Evolutionary conservation across 2,113 vertebrate genomes (phyloP).

Genomic region (Bambusicola thoracicus): DNA sequence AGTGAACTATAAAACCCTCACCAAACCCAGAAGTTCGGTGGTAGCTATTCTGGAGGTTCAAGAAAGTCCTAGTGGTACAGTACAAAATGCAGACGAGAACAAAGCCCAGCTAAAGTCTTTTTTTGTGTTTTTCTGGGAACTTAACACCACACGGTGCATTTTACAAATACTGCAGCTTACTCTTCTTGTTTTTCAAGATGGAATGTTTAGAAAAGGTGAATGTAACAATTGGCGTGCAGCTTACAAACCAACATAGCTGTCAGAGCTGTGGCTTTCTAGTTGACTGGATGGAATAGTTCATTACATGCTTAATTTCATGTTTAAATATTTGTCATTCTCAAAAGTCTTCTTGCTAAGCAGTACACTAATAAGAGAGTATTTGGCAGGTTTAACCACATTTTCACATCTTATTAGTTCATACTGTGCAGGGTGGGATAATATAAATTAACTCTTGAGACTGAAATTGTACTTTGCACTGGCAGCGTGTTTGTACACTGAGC

Average conservation of each 20-base stretch:
- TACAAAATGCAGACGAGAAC: not conserved
- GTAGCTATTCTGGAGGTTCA: not conserved
- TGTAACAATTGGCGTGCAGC: not conserved
- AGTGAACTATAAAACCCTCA: slow-evolving; percentile 18
- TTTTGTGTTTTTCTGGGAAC: not conserved
- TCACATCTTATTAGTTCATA: slow-evolving; percentile 36
- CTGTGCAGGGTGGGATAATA: not conserved
- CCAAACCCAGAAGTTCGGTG: not conserved
- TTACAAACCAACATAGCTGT: not conserved
- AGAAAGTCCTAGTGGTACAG: not conserved
- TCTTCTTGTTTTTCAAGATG: not conserved
- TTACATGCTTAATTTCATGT: slow-evolving; percentile 45
- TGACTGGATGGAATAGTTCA: slow-evolving; percentile 48
- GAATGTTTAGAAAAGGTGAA: not conserved
- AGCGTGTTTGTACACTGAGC: slow-evolving; percentile 29
- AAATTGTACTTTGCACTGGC: not conserved
- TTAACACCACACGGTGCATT: accelerated
- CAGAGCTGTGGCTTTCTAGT: not conserved
- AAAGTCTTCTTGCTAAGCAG: slow-evolving; percentile 15
- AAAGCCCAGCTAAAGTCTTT: not conserved
- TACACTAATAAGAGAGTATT: slow-evolving; percentile 10
- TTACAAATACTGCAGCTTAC: not conserved
- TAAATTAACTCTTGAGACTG: slow-evolving; percentile 49
- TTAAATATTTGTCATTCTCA: slow-evolving; percentile 55
- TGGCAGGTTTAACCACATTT: slow-evolving; percentile 50